phyloP scores from a whole-genome alignment of 2,113 vertebrate genomes.

The Catharus minimus region DNA sequence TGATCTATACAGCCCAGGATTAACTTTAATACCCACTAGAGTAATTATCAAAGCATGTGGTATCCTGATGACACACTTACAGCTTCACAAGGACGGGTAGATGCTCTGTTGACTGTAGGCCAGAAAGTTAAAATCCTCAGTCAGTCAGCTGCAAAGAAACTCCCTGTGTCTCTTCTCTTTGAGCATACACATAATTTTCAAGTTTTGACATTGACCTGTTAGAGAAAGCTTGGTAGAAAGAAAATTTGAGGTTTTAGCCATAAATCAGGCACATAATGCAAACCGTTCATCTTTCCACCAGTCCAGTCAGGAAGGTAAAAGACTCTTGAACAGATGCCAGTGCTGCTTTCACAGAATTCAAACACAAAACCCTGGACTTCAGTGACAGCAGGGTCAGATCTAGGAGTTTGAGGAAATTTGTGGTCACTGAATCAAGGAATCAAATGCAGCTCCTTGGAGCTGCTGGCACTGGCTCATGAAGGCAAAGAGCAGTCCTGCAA shows the following conservation, averaged over 20 bases:
- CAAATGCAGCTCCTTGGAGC: background rate
- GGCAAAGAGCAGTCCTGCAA: background rate
- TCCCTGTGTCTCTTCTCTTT: background rate
- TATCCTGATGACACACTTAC: conserved; percentile 65
- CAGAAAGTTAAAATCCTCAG: conserved; percentile 16
- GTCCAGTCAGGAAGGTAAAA: background rate
- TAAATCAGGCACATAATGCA: background rate
- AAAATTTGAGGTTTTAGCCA: background rate
- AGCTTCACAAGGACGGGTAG: conserved; percentile 31
- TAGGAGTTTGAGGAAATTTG: background rate
- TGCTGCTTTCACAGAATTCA: background rate
- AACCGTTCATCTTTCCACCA: background rate
- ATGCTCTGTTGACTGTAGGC: conserved; percentile 9
- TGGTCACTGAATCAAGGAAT: background rate
- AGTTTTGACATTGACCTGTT: background rate
- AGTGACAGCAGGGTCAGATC: background rate
- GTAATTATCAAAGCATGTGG: conserved; percentile 67
- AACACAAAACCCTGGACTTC: background rate
- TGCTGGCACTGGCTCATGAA: fast-evolving
- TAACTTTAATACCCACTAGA: conserved; percentile 72
- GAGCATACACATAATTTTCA: background rate
- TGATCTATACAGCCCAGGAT: conserved; percentile 73
- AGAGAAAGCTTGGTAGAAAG: background rate
- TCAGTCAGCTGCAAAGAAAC: background rate
- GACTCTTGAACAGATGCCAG: background rate